Evolutionary conservation across 2,888 invertebrate genomes (phyloP).

Genomic region (Blera fallax): DNA sequence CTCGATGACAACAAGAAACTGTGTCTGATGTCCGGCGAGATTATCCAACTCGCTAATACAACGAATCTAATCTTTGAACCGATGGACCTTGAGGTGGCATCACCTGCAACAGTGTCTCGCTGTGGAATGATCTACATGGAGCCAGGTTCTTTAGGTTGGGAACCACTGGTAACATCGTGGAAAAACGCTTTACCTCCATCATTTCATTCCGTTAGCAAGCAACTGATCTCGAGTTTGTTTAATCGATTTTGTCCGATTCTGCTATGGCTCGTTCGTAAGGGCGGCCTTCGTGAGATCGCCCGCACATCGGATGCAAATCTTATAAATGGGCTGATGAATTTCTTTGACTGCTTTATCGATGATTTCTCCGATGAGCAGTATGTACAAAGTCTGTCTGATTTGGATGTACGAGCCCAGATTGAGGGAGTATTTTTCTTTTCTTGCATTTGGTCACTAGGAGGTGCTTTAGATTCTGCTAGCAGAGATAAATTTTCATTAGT

Average conservation of each 20-base stretch:
- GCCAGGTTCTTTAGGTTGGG: slow-evolving; percentile 95
- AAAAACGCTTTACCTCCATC: slow-evolving; percentile 88
- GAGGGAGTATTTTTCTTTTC: slow-evolving; percentile 97
- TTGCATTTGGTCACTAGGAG: slow-evolving; percentile 95
- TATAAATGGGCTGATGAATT: slow-evolving; percentile 89
- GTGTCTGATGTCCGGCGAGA: slow-evolving; percentile 98
- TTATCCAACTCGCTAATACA: slow-evolving; percentile 93
- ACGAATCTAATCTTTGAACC: slow-evolving; percentile 97
- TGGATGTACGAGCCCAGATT: slow-evolving; percentile 92
- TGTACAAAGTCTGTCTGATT: slow-evolving; percentile 87
- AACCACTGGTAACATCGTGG: slow-evolving; percentile 93
- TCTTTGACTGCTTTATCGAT: slow-evolving; percentile 94
- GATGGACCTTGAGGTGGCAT: slow-evolving; percentile 94
- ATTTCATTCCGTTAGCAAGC: slow-evolving; percentile 87
- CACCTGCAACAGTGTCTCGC: slow-evolving; percentile 88
- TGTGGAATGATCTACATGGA: slow-evolving; percentile 99
- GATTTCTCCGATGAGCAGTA: slow-evolving; percentile 91
- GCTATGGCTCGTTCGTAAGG: slow-evolving; percentile 88
- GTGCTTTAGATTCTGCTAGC: slow-evolving; percentile 88
- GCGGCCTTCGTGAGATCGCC: slow-evolving; percentile 91
- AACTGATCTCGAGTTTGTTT: slow-evolving; percentile 87
- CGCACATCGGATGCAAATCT: slow-evolving; percentile 94
- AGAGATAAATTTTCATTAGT: slow-evolving; percentile 90
- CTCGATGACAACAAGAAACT: slow-evolving; percentile 97
- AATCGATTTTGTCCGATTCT: slow-evolving; percentile 91